Conservation (phyloP, 2,113 vertebrate species). For the Grammomys dolichurus region DNA sequence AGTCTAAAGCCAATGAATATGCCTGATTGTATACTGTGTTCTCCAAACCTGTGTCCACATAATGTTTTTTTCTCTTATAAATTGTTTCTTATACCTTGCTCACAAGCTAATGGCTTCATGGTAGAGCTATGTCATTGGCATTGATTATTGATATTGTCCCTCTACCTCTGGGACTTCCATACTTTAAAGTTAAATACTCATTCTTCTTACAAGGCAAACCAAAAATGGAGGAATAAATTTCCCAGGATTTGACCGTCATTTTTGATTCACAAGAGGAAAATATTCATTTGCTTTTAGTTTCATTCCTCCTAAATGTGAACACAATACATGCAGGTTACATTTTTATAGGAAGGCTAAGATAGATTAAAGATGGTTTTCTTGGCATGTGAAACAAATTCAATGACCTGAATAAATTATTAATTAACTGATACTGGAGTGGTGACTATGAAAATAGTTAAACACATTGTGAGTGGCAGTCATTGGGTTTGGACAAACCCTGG, state of each 20-base stretch:
- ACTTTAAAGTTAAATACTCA: neutral
- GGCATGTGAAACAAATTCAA: slow-evolving; percentile 19
- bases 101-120: neutral
- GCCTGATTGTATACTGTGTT: neutral
- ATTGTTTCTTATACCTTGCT: neutral
- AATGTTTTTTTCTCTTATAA: neutral
- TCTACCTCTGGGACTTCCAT: neutral
- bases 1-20: neutral
- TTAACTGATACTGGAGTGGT: slow-evolving; percentile 52
- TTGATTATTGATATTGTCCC: neutral
- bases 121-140: accelerated
- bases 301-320: neutral
- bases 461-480: slow-evolving; percentile 52
- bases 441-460: slow-evolving; percentile 63
- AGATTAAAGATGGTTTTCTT: slow-evolving; percentile 57
- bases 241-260: slow-evolving; percentile 36
- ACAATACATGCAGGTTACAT: neutral
- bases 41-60: neutral
- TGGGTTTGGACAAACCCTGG: slow-evolving; percentile 51
- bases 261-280: neutral
- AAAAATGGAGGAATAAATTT: neutral
- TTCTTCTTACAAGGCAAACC: neutral
- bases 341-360: slow-evolving; percentile 49
- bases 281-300: slow-evolving; percentile 28
- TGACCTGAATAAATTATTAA: slow-evolving; percentile 67